Evolutionary conservation across 37 sponge, comb jelly and placozoan genomes (phyloP).

Genomic region (Beroe forskalii): DNA sequence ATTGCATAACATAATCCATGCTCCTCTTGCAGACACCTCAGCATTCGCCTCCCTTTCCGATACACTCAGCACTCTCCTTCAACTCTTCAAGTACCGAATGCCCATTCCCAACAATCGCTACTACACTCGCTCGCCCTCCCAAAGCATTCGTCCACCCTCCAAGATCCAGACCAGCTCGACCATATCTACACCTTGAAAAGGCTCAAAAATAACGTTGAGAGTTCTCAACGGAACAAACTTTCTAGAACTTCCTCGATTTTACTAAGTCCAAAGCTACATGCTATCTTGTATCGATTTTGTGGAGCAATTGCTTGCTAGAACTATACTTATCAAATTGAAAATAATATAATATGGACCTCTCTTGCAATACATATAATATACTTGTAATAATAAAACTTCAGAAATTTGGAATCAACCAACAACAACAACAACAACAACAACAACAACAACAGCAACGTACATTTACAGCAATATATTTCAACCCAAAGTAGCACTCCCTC

Average conservation of each 20-base stretch:
- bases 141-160: constrained; percentile 12
- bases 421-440: too few relatives aligned
- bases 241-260: neutral
- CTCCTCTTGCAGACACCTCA: neutral
- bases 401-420: constrained; percentile 48
- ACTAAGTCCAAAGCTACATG: neutral
- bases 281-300: neutral
- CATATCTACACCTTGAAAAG: constrained; percentile 34
- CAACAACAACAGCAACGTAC: neutral
- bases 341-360: too few relatives aligned
- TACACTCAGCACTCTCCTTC: too few relatives aligned
- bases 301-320: neutral
- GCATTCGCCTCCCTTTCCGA: neutral
- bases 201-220: constrained; percentile 38
- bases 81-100: too few relatives aligned
- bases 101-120: too few relatives aligned
- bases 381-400: neutral
- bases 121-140: constrained; percentile 27
- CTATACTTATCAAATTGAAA: neutral
- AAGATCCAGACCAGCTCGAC: constrained; percentile 2
- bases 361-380: neutral
- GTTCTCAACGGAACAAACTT: constrained; percentile 14
- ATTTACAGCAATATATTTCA: neutral
- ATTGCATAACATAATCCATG: neutral
- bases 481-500: neutral